Percentiles rank a stretch among this genome's conserved stretches.
These are phyloP conservation scores for Dorcus hopei DNA, from an alignment of 2,888 invertebrate species.

Conservation along the genomic window DNA sequence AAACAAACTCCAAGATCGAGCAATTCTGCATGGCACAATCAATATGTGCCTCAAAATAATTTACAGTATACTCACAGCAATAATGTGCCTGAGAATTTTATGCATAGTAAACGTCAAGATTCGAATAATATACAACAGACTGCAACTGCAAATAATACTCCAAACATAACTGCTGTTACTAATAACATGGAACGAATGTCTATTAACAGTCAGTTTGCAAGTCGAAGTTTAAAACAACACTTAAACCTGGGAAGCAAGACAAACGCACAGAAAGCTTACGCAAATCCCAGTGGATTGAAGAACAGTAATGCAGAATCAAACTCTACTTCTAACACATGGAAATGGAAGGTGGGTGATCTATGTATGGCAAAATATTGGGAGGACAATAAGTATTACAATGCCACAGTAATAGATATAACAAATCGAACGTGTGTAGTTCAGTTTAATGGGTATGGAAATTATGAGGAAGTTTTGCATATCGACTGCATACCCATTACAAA, in stretches of 20 bases:
- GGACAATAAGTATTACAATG: conserved; percentile 84
- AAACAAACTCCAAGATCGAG: no score
- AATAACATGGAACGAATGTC: conserved; percentile 37
- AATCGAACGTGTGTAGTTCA: conserved; percentile 82
- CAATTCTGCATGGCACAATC: no score
- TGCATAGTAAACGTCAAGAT: no score
- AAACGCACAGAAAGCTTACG: conserved; percentile 5
- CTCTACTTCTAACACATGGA: conserved; percentile 34
- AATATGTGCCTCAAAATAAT: no score
- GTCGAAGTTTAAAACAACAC: conserved; percentile 43
- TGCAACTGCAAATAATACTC: conserved; percentile 14
- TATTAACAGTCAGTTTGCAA: conserved; percentile 44
- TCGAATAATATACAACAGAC: no score
- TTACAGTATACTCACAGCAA: no score
- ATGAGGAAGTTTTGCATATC: conserved; percentile 80
- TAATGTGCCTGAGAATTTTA: no score
- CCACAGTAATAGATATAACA: conserved; percentile 76
- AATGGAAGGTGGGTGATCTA: conserved; percentile 77
- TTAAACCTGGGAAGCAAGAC: conserved; percentile 35
- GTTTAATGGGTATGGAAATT: conserved; percentile 85
- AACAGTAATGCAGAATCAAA: not conserved
- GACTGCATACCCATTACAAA: conserved; percentile 70
- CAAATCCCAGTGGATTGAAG: not conserved
- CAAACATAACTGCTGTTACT: conserved; percentile 15
- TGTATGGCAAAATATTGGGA: conserved; percentile 93